Evolutionary conservation across 53 echinoderm and acorn worm genomes (phyloP).

Genomic region (Astropecten irregularis): DNA sequence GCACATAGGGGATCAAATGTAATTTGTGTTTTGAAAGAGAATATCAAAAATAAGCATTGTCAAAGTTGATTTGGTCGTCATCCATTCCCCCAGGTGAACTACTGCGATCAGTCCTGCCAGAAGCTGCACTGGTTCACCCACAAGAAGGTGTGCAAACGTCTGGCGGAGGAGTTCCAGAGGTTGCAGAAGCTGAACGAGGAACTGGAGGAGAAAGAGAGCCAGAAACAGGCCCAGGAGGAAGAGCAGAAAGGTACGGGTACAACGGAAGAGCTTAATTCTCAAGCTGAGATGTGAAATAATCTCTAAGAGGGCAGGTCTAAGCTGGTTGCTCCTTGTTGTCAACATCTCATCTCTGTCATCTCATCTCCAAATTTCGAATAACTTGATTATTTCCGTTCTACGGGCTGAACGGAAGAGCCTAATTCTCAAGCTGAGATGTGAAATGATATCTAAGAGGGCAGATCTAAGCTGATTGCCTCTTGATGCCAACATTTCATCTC

Average conservation of each 20-base stretch:
- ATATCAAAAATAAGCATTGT: too few species aligned
- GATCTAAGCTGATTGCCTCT: neutral
- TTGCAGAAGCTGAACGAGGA: slow-evolving; percentile 27
- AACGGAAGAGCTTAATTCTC: too few species aligned
- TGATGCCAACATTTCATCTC: neutral
- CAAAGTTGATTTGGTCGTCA: too few species aligned
- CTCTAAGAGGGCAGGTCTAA: neutral
- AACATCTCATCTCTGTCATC: neutral
- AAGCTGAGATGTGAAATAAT: slow-evolving; percentile 1
- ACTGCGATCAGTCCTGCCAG: slow-evolving; percentile 86
- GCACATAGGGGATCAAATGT: too few species aligned
- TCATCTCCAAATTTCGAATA: neutral
- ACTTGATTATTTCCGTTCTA: neutral
- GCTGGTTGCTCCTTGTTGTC: neutral
- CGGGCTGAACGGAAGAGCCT: neutral
- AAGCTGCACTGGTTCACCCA: slow-evolving; percentile 99
- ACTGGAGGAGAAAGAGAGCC: slow-evolving; percentile 50
- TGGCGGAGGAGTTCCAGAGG: slow-evolving; percentile 65
- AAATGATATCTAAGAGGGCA: neutral
- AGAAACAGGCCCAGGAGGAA: slow-evolving; percentile 27
- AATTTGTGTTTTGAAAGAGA: too few species aligned
- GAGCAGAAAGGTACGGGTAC: slow-evolving; percentile 26
- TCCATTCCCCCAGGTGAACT: slow-evolving; percentile 63
- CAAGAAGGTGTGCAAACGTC: slow-evolving; percentile 83
- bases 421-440: neutral